Percentiles rank a stretch among this genome's conserved stretches.
Evolutionary conservation across 1,140 invertebrate species (phyloP).

Genomic region (Babylonia areolata): DNA sequence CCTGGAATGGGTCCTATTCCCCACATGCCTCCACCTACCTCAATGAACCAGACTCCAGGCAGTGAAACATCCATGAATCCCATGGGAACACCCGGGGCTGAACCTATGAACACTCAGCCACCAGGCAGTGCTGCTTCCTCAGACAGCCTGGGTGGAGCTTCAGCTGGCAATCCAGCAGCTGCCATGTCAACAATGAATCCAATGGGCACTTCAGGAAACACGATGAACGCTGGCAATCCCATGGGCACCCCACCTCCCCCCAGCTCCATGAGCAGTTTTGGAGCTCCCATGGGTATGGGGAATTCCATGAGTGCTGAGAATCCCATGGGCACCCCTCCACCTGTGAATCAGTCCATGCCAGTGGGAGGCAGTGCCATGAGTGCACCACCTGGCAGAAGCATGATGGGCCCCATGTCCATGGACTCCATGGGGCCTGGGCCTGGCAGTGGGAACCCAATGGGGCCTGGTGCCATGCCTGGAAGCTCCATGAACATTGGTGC

Average conservation of each 20-base stretch:
- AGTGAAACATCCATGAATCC: not conserved
- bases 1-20: not conserved
- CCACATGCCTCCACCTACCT: slow-evolving; percentile 33
- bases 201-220: not conserved
- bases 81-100: not conserved
- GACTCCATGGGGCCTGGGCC: not conserved
- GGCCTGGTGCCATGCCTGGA: not conserved
- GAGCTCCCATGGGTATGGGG: not conserved
- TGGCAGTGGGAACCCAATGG: slow-evolving; percentile 16
- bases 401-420: not conserved
- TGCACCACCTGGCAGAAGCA: not conserved
- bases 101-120: not conserved
- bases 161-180: not conserved
- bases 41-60: not conserved
- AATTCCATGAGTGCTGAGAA: slow-evolving; percentile 14
- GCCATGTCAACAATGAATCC: not conserved
- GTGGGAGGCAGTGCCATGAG: not conserved
- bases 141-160: not conserved
- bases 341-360: not conserved
- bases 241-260: slow-evolving; percentile 10
- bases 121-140: not conserved
- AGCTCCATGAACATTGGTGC: not conserved
- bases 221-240: slow-evolving; percentile 8
- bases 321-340: slow-evolving; percentile 15
- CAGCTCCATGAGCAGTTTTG: slow-evolving; percentile 11